Conservation (phyloP, 2,888 invertebrate species). For the Microdon myrmicae region DNA sequence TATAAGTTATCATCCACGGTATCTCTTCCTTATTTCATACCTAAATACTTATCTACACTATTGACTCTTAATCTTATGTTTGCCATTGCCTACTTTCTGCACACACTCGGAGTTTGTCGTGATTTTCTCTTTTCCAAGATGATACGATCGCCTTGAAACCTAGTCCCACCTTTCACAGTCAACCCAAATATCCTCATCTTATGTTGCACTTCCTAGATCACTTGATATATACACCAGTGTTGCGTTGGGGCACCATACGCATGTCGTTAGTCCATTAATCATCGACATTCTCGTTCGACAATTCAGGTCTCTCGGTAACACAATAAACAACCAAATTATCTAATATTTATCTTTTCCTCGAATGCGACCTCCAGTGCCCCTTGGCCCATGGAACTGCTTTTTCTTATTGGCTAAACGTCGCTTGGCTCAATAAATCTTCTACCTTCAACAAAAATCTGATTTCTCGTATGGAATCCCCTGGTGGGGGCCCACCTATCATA, state of each 20-base stretch:
- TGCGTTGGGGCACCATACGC: constrained; percentile 44
- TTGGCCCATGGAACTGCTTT: constrained; percentile 6
- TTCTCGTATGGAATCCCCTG: constrained; percentile 22
- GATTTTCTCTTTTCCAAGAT: too few species aligned
- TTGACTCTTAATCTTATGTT: too few species aligned
- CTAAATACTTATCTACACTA: too few species aligned
- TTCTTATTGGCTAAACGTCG: constrained; percentile 28
- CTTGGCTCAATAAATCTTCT: constrained; percentile 45
- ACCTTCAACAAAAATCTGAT: constrained; percentile 35
- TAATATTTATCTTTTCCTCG: constrained; percentile 50
- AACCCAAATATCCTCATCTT: too few species aligned
- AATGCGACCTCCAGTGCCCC: constrained; percentile 45
- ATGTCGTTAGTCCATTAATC: constrained; percentile 39
- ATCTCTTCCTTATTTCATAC: too few species aligned
- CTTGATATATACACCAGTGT: too few species aligned
- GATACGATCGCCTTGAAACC: too few species aligned
- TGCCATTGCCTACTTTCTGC: too few species aligned
- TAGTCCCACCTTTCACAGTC: too few species aligned
- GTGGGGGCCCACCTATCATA: constrained; percentile 40
- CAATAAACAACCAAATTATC: constrained; percentile 50
- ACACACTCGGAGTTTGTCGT: too few species aligned
- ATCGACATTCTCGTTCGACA: constrained; percentile 11
- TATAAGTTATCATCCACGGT: too few species aligned
- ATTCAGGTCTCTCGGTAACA: constrained; percentile 28
- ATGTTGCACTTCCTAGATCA: too few species aligned